Conservation (phyloP, 2,888 invertebrate species). For the Drosophila antonietae region DNA sequence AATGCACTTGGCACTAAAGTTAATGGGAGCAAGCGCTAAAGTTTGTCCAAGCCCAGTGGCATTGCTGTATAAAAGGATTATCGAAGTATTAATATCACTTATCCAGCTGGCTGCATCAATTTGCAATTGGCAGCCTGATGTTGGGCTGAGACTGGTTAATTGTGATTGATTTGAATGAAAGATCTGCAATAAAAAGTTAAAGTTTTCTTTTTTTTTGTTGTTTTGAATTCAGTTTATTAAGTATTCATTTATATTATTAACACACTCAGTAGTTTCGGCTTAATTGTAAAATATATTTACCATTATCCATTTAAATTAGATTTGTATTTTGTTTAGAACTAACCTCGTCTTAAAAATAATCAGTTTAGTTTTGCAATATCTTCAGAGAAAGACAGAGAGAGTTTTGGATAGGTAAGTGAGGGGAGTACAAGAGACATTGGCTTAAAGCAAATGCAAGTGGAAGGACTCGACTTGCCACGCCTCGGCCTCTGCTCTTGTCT, state of each 20-base stretch:
- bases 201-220: conserved; percentile 45
- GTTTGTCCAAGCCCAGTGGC: conserved; percentile 7
- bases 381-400: conserved; percentile 38
- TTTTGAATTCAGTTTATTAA: conserved; percentile 72
- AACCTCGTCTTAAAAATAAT: conserved; percentile 73
- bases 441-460: neutral
- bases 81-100: conserved; percentile 63
- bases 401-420: neutral
- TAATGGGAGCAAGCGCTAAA: conserved; percentile 28
- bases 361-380: conserved; percentile 70
- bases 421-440: conserved; percentile 4
- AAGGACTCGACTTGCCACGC: neutral
- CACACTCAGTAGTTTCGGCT: conserved; percentile 79
- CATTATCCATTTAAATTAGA: conserved; percentile 49
- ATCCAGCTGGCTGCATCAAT: conserved; percentile 33
- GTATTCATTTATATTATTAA: conserved; percentile 74
- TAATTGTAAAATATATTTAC: conserved; percentile 65
- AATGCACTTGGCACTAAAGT: conserved; percentile 47
- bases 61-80: conserved; percentile 19
- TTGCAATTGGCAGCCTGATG: conserved; percentile 40
- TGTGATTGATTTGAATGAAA: conserved; percentile 46
- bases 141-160: conserved; percentile 17
- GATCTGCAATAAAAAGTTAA: neutral
- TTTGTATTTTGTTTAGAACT: conserved; percentile 52
- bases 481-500: neutral